Evolutionary conservation across 2,888 invertebrate genomes (phyloP).

Genomic region (Sicus ferrugineus): DNA sequence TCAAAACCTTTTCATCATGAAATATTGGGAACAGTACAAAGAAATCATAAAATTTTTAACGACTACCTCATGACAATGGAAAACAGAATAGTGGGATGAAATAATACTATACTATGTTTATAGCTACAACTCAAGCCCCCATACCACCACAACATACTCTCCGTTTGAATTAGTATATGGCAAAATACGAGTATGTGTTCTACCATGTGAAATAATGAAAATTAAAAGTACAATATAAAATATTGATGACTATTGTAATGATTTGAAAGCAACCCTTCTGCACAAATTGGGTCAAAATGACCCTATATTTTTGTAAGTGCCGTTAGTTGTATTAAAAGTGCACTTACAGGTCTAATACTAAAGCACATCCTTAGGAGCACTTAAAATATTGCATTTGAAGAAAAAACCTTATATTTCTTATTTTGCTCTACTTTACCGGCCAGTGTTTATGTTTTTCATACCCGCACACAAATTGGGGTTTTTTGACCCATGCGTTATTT

Average conservation of each 20-base stretch:
- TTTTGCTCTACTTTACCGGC: background rate
- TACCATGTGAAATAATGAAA: background rate
- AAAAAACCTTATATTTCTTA: background rate
- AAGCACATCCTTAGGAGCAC: background rate
- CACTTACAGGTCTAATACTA: background rate
- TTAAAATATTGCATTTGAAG: background rate
- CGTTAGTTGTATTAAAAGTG: no score
- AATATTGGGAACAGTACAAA: conserved; percentile 34
- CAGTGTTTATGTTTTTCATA: background rate
- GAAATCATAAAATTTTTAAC: conserved; percentile 36
- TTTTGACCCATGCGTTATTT: background rate
- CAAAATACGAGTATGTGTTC: background rate
- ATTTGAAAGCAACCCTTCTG: background rate
- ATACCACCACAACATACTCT: background rate
- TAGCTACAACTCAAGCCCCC: background rate
- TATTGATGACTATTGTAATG: background rate
- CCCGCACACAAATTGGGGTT: background rate
- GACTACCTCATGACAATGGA: conserved; percentile 11
- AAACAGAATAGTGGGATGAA: background rate
- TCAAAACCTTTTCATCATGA: conserved; percentile 38
- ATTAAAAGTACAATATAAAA: background rate
- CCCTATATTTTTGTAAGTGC: background rate
- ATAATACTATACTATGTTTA: background rate
- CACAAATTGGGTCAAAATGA: background rate
- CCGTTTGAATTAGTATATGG: background rate